Evolutionary conservation across 1,140 invertebrate genomes (phyloP).

Genomic region (Drosophila parvula): DNA sequence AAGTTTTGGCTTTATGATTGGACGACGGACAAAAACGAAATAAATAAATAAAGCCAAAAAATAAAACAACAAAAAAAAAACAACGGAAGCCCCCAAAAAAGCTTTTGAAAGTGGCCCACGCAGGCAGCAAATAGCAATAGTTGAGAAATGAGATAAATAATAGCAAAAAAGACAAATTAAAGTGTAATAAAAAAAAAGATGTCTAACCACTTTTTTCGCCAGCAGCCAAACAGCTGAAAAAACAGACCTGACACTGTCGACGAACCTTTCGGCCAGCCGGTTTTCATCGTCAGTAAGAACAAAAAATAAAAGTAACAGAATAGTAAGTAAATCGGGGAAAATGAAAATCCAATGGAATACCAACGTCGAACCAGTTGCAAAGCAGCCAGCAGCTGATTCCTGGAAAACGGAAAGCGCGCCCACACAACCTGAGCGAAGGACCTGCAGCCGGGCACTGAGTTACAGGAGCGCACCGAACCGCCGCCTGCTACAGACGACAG

Average conservation of each 20-base stretch:
- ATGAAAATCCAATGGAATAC: conserved; percentile 31
- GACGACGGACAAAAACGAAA: conserved; percentile 21
- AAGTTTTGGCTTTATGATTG: conserved; percentile 53
- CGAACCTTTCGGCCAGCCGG: conserved; percentile 73
- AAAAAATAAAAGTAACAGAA: conserved; percentile 29
- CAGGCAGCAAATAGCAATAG: conserved; percentile 68
- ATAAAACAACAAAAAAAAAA: conserved; percentile 4
- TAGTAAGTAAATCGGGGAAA: conserved; percentile 7
- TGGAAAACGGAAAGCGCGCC: conserved; percentile 42
- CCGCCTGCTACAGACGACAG: conserved; percentile 60
- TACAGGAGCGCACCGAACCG: conserved; percentile 32
- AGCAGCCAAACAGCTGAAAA: conserved; percentile 72
- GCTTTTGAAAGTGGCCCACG: conserved; percentile 73
- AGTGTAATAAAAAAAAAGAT: conserved; percentile 74
- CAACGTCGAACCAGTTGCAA: conserved; percentile 56
- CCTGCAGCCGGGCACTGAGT: conserved; percentile 77
- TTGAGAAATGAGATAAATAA: conserved; percentile 68
- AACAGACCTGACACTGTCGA: conserved; percentile 64
- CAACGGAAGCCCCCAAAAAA: conserved; percentile 40
- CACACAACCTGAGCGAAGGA: conserved; percentile 75
- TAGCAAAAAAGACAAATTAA: conserved; percentile 73
- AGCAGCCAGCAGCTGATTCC: conserved; percentile 71
- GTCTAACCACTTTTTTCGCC: conserved; percentile 72
- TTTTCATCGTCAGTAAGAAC: conserved; percentile 47
- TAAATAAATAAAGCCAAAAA: conserved; percentile 39